Percentiles rank a stretch among this genome's conserved stretches.
These are phyloP conservation scores for Ormia ochracea DNA, from an alignment of 2,888 invertebrate species.

Conservation along the genomic window DNA sequence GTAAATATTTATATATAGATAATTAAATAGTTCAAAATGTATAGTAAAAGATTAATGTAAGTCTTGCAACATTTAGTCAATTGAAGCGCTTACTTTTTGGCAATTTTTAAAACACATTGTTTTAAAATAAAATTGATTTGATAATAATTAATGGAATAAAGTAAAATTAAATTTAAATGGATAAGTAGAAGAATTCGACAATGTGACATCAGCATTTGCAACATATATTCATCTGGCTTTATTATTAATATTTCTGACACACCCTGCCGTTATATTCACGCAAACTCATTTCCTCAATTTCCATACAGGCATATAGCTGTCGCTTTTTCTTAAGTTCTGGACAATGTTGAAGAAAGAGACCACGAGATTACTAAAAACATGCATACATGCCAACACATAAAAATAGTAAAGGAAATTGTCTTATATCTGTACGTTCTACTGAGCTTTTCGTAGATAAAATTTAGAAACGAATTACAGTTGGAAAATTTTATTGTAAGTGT, in stretches of 20 bases:
- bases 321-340: background rate
- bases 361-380: background rate
- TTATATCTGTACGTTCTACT: constrained; percentile 69
- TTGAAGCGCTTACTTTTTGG: no score
- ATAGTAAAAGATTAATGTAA: no score
- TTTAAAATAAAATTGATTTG: no score
- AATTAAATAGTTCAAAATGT: no score
- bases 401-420: constrained; percentile 29
- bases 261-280: constrained; percentile 39
- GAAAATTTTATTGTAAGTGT: constrained; percentile 74
- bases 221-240: background rate
- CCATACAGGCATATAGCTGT: background rate
- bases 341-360: constrained; percentile 36
- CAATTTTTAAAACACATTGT: no score
- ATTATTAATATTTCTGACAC: background rate
- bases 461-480: constrained; percentile 72
- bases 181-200: no score
- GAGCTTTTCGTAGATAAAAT: constrained; percentile 63
- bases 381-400: constrained; percentile 6
- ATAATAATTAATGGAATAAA: no score
- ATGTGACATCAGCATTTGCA: no score
- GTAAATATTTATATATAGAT: no score
- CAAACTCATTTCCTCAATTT: constrained; percentile 19
- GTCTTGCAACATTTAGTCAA: no score
- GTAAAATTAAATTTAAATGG: no score